Evolutionary conservation across 2,888 invertebrate genomes (phyloP).

Genomic region (Trissolcus brochymenae): DNA sequence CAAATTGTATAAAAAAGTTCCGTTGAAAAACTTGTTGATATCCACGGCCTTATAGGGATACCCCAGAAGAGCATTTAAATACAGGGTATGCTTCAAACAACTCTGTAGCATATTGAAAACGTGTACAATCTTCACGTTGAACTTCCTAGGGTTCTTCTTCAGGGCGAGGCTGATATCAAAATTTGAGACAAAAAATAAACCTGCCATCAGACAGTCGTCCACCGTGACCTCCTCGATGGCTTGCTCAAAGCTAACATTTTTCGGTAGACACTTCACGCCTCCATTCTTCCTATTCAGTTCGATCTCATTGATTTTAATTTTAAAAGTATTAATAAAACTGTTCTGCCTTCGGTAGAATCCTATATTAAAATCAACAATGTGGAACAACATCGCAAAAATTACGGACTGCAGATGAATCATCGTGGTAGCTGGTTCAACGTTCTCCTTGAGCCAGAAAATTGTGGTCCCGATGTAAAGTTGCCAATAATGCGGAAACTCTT

Average conservation of each 20-base stretch:
- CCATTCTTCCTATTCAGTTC: slow-evolving; percentile 6
- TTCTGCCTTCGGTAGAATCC: slow-evolving; percentile 78
- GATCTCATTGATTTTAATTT: slow-evolving; percentile 65
- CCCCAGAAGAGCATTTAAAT: slow-evolving; percentile 82
- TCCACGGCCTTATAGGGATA: slow-evolving; percentile 79
- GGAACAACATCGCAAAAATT: slow-evolving; percentile 79
- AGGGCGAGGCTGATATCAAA: slow-evolving; percentile 80
- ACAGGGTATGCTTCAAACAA: slow-evolving; percentile 79
- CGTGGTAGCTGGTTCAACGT: slow-evolving; percentile 73
- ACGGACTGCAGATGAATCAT: slow-evolving; percentile 79
- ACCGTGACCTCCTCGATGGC: slow-evolving; percentile 78
- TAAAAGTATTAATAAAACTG: slow-evolving; percentile 77
- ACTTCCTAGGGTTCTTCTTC: slow-evolving; percentile 78
- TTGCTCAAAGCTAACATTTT: slow-evolving; percentile 71
- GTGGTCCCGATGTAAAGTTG: slow-evolving; percentile 79
- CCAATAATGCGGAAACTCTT: slow-evolving; percentile 79
- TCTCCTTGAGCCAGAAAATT: slow-evolving; percentile 79
- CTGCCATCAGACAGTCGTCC: slow-evolving; percentile 80
- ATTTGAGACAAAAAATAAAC: slow-evolving; percentile 79
- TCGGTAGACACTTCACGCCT: slow-evolving; percentile 7
- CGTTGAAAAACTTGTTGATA: slow-evolving; percentile 83
- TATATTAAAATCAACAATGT: slow-evolving; percentile 79
- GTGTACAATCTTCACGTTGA: slow-evolving; percentile 80
- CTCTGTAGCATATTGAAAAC: slow-evolving; percentile 83
- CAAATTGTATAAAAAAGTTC: slow-evolving; percentile 86